phyloP scores from a whole-genome alignment of 2,797 vertebrate species.

The Aldrovandia affinis region DNA sequence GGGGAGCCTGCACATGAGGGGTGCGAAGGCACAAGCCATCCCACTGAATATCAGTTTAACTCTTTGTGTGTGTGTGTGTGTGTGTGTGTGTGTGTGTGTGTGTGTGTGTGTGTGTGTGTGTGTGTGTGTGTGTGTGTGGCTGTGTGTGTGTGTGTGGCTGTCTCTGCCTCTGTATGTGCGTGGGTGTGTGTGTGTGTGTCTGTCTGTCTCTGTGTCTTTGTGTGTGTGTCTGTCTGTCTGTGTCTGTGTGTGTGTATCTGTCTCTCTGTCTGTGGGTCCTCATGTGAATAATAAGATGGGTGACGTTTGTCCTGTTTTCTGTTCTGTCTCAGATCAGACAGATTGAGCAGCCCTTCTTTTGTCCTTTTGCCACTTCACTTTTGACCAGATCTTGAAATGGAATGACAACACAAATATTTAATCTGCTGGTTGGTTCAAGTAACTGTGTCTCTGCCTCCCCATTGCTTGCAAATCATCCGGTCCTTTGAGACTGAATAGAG shows the following conservation, averaged over 20 bases:
- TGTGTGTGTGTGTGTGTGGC: background rate
- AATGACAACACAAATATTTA: background rate
- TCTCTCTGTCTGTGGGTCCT: too few species aligned
- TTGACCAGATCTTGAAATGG: background rate
- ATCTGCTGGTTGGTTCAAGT: background rate
- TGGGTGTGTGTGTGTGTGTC: background rate
- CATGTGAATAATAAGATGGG: background rate
- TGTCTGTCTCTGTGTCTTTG: too few species aligned
- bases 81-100: background rate
- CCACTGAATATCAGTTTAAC: background rate
- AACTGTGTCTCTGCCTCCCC: background rate
- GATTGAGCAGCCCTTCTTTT: background rate
- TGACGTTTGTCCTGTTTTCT: background rate
- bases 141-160: slow-evolving; percentile 11
- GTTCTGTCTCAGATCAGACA: background rate
- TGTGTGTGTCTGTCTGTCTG: background rate
- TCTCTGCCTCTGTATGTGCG: background rate
- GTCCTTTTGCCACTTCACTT: background rate
- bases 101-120: background rate
- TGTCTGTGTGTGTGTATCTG: background rate
- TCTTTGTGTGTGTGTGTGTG: slow-evolving; percentile 3
- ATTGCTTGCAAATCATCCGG: background rate
- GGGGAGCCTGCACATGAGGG: background rate
- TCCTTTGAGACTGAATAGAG: too few species aligned
- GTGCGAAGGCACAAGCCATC: background rate